A percentile compares a stretch with the other conserved stretches of the same genome.
Conservation (phyloP, 2,113 vertebrate species). For the Colossoma macropomum region DNA sequence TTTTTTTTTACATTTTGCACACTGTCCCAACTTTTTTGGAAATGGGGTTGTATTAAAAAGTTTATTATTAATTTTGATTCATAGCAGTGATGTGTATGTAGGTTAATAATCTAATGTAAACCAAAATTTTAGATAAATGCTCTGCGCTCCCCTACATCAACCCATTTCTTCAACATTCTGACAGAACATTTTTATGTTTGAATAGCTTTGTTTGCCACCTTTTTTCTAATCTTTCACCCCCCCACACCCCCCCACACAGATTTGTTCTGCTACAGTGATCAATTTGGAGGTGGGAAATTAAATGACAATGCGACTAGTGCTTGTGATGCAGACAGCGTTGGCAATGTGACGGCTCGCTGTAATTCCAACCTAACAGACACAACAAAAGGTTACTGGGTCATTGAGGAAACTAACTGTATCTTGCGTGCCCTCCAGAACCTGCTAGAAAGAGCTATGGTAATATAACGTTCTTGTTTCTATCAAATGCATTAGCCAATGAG, state of each 20-base stretch:
- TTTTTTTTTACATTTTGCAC: no score
- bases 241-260: not conserved
- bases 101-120: no score
- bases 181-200: no score
- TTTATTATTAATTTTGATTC: no score
- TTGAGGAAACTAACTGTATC: not conserved
- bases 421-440: conserved; percentile 21
- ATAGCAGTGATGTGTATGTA: no score
- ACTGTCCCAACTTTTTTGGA: no score
- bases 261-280: not conserved
- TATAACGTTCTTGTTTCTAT: not conserved
- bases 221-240: not conserved
- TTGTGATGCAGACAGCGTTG: conserved; percentile 9
- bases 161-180: no score
- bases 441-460: conserved; percentile 12
- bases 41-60: no score
- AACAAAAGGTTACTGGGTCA: not conserved
- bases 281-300: conserved; percentile 12
- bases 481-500: not conserved
- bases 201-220: not conserved
- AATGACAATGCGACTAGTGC: accelerated
- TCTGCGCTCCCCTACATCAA: no score
- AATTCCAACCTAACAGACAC: not conserved
- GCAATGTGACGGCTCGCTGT: conserved; percentile 1
- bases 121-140: no score